Percentiles rank a stretch among this genome's conserved stretches.
Conservation (phyloP, 2,888 invertebrate genomes). For the Microchrysa polita region DNA sequence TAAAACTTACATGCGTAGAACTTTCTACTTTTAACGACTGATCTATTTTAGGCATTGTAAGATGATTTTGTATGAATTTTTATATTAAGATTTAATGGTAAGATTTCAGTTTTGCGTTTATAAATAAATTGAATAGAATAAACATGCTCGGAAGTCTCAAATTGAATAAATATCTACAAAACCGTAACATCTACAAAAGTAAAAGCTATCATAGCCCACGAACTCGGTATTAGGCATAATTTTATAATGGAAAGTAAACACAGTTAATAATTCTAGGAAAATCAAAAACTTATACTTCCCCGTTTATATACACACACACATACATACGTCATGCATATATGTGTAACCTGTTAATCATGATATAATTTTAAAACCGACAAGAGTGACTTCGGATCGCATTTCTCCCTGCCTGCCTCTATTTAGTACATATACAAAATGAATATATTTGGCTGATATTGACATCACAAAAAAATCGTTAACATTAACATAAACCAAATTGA, state of each 20-base stretch:
- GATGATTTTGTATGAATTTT: conserved; percentile 18
- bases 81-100: conserved; percentile 33
- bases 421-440: conserved; percentile 9
- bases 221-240: background rate
- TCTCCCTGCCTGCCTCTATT: background rate
- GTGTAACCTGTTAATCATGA: too few species aligned
- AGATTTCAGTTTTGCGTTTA: conserved; percentile 18
- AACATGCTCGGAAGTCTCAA: conserved; percentile 5
- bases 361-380: too few species aligned
- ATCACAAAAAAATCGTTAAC: background rate
- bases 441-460: conserved; percentile 35
- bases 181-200: background rate
- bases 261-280: background rate
- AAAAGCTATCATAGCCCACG: background rate
- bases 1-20: conserved; percentile 13
- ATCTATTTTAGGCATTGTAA: conserved; percentile 32
- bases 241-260: conserved; percentile 5
- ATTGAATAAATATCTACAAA: background rate
- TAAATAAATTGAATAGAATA: background rate
- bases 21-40: conserved; percentile 21
- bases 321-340: too few species aligned
- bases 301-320: too few species aligned
- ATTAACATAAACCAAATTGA: background rate
- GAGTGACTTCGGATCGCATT: background rate
- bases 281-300: too few species aligned